Base-by-base conservation (phyloP, 2,888 invertebrate genomes). In the Orthosia cruda region DNA sequence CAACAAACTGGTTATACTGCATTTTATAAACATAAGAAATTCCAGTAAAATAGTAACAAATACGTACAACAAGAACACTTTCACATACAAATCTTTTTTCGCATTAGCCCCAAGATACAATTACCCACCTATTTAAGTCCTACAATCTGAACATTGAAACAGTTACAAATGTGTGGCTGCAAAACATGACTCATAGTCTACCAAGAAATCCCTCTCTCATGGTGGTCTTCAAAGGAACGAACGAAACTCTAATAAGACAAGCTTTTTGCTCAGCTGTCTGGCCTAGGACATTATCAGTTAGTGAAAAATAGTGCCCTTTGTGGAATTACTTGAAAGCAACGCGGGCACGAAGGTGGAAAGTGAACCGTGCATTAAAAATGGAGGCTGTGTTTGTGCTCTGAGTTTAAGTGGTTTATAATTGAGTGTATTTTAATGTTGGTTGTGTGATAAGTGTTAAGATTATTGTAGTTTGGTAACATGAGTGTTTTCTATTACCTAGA, bases 231-330 rank as follows among this genome's bases (percentile, higher is more conserved):
- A 83, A 87, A 73, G 86, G 85, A 92, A 91, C 91, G 90, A 91
- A 92, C 91, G 91, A 91, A 92, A 91, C 91, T 94, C 91, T 94
- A 95, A 95, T 94, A 94, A 90, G 95, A 96, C 96, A 95, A 94
- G 90, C 91, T 93, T 91, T 93, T 95, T 92, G 91, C 92, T 93
- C 91, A 92, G 80, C 94, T 94, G 95, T 96, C 95, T 88, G 83
- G 81, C 71, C 85, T 86, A 74, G 89, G 94, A 95, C 95, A 92
- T 94, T 96, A 96, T 96, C 96, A 91, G 87, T 62, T 62, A 77
- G 90, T 96, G 96, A 96, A 95, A 95, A 96, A 96, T 96, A 87
- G 93, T 92, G 87, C 88, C 93, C 93, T 95, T 96, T 96, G 94
- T 95, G 63, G 69, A 81, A 86, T 87, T 88, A 87, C 88, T 88